Percentiles rank a stretch among this genome's conserved stretches.
Conservation (phyloP, 2,113 vertebrate genomes). For the Pseudopodoces humilis region DNA sequence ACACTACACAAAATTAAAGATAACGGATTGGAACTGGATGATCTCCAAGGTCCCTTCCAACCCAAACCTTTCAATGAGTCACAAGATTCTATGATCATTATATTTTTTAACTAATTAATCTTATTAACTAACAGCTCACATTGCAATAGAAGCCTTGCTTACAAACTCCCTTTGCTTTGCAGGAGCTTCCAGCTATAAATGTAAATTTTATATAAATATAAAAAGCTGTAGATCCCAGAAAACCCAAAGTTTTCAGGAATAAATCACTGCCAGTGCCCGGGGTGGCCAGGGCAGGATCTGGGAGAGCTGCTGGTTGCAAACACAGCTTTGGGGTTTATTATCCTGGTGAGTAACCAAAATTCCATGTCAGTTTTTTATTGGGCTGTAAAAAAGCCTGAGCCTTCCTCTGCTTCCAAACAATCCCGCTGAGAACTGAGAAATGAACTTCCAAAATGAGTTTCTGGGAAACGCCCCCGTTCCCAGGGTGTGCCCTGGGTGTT, state of each 20-base stretch:
- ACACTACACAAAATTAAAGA: background rate
- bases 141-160: background rate
- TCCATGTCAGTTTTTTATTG: accelerated
- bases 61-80: background rate
- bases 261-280: background rate
- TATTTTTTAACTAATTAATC: background rate
- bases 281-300: accelerated
- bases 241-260: background rate
- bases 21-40: background rate
- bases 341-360: background rate
- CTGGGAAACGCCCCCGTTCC: background rate
- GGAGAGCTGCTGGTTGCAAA: background rate
- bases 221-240: background rate
- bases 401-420: background rate
- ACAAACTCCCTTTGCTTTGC: background rate
- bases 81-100: accelerated
- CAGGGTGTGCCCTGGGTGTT: background rate
- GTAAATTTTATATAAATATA: too few relatives aligned
- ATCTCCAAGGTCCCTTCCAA: background rate
- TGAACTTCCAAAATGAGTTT: background rate
- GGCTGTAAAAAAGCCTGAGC: background rate
- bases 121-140: background rate
- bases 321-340: too few relatives aligned
- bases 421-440: background rate
- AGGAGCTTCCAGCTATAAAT: background rate